These are phyloP conservation scores for Phortica magna DNA, from an alignment of 2,888 invertebrate species.

Conservation along the genomic window DNA sequence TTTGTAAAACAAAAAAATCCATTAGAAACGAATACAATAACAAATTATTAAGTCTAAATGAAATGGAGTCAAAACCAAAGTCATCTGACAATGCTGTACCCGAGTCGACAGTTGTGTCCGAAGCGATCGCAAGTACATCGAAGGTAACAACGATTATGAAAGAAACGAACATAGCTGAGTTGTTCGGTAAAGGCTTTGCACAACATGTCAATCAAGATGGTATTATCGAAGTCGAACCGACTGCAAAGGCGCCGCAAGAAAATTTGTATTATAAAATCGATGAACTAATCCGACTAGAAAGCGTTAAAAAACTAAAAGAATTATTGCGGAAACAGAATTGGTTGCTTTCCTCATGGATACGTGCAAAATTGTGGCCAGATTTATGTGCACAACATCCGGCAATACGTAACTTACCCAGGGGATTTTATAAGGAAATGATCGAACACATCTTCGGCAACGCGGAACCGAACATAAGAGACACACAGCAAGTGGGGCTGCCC, in stretches of 20 bases:
- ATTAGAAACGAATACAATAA: background rate
- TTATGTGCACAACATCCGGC: constrained; percentile 87
- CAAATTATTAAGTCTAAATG: background rate
- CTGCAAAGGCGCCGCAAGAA: background rate
- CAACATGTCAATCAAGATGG: background rate
- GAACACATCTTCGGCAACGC: constrained; percentile 85
- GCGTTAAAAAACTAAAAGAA: background rate
- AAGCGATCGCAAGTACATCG: background rate
- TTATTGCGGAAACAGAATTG: constrained; percentile 78
- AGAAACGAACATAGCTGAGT: background rate
- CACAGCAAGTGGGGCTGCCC: constrained; percentile 85
- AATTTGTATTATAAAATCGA: background rate
- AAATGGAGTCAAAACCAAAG: background rate
- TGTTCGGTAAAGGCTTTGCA: background rate
- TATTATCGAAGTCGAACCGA: constrained; percentile 9
- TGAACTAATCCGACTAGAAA: background rate
- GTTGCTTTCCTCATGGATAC: constrained; percentile 89
- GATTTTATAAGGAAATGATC: constrained; percentile 94
- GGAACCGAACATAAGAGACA: constrained; percentile 87
- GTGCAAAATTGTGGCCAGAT: constrained; percentile 89
- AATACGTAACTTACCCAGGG: constrained; percentile 84
- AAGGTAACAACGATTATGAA: background rate
- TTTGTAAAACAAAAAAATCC: background rate
- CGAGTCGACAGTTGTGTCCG: background rate
- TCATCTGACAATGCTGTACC: background rate